Evolutionary conservation across 2,797 vertebrate genomes (phyloP), one percentile per base, ranked within the genome.

Genomic region (Anomalospiza imberbis): DNA sequence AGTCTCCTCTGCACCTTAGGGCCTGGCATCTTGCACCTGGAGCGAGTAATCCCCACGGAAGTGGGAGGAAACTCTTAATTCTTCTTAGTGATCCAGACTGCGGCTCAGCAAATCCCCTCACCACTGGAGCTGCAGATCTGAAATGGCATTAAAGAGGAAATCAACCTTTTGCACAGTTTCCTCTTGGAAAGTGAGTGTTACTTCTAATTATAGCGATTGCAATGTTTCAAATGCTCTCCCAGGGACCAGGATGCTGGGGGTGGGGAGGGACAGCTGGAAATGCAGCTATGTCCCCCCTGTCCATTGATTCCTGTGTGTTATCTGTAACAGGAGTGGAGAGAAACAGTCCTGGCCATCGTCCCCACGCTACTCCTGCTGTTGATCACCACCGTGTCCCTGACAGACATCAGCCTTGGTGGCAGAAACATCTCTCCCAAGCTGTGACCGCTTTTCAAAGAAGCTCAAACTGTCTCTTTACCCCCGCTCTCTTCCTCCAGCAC

Each of bases 101-200:
- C 66, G 81, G 54, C 82, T 88, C 60, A 36, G 87, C 79, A 91
- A 78, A 90, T 88, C 82, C 89, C 79, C 72, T 85, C 66, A 9
- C 77, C 74, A 6, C 18, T 77, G 79, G 77, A 48, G 75, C 87
- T 54, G 88, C 71, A 81, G 96, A 71, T 61, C 44, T 42, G 85
- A 96, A 89, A 75, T 53, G 85, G 88, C 93, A 86, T 66, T 75
- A 66, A 93, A 91, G 79, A 87, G 94, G 92, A 96, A 97, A 94
- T 86, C 91, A 95, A 91, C 92, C 83, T 97, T 93, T 95, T 96
- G 95, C 95, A 94, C 78, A 85, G 85, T 95, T 96, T 92, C 93
- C 88, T 91, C 94, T 90, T 92, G 95, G 95, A 95, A 96, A 96
- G 88, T 76, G 90, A 95, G 85, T 51, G 77, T 88, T 85, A 61